Evolutionary conservation across 2,888 invertebrate genomes (phyloP).

Genomic region (Cybosia mesomella): DNA sequence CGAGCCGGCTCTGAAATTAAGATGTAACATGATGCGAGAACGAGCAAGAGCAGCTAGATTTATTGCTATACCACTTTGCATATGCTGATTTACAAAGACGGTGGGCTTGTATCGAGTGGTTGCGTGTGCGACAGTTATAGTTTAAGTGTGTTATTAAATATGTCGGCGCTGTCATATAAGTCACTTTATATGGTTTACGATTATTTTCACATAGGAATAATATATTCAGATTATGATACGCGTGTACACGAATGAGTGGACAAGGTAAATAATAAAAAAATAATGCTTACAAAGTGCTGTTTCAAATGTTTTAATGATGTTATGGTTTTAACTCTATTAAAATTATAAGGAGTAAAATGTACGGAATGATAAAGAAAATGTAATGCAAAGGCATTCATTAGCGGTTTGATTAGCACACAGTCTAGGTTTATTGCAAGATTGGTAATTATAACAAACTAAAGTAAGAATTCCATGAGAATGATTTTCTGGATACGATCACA

Average conservation of each 20-base stretch:
- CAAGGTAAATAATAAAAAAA: background rate
- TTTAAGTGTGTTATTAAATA: conserved; percentile 53
- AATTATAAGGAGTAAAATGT: background rate
- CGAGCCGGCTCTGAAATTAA: conserved; percentile 87
- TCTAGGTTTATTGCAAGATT: background rate
- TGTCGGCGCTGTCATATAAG: conserved; percentile 12
- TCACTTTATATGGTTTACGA: conserved; percentile 13
- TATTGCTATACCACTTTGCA: conserved; percentile 88
- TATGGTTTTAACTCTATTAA: background rate
- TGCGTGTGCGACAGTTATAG: conserved; percentile 57
- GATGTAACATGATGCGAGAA: conserved; percentile 88
- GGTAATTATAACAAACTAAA: background rate
- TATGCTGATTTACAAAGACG: conserved; percentile 88
- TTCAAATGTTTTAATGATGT: background rate
- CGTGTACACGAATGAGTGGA: background rate
- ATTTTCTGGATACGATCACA: too few species aligned
- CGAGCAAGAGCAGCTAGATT: conserved; percentile 87
- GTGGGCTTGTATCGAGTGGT: conserved; percentile 65
- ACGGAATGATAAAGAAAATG: background rate
- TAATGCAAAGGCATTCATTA: background rate
- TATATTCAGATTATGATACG: background rate
- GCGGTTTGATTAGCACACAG: background rate
- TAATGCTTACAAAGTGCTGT: background rate
- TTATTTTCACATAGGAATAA: conserved; percentile 13
- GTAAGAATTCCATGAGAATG: background rate